These are phyloP conservation scores for Gnathonemus longibarbis DNA, from an alignment of 2,113 vertebrate genomes.

Conservation along the genomic window DNA sequence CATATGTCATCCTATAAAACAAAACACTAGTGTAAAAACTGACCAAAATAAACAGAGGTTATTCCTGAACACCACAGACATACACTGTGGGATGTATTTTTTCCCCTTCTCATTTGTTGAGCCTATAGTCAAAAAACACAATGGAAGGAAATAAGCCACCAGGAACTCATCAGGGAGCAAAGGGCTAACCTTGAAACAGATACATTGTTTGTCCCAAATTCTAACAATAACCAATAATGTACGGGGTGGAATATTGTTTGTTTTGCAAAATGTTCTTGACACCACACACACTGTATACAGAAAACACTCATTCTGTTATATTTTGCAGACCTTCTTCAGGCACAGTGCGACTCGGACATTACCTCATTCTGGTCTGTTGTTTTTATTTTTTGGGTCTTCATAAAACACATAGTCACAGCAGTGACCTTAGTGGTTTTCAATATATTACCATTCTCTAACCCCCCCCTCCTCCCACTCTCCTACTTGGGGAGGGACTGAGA, in stretches of 20 bases:
- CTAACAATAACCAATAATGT: background rate
- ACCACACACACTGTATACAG: background rate
- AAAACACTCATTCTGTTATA: background rate
- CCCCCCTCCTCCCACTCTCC: background rate
- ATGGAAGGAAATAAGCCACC: background rate
- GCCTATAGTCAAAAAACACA: background rate
- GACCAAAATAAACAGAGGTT: background rate
- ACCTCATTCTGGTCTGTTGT: background rate
- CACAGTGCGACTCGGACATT: background rate
- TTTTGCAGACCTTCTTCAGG: background rate
- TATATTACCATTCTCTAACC: background rate
- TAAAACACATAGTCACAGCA: background rate
- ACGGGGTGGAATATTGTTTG: background rate
- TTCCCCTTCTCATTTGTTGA: background rate
- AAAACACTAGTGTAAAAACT: background rate
- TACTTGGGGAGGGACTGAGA: background rate
- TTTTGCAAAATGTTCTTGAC: background rate
- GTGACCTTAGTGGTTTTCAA: background rate
- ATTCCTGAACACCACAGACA: background rate
- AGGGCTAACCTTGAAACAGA: background rate
- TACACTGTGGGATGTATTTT: background rate
- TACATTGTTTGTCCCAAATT: background rate
- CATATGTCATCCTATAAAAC: background rate
- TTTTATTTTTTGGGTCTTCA: background rate
- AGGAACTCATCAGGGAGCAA: background rate